Conservation (phyloP, 2,113 vertebrate genomes). For the Crotalus horridus region DNA sequence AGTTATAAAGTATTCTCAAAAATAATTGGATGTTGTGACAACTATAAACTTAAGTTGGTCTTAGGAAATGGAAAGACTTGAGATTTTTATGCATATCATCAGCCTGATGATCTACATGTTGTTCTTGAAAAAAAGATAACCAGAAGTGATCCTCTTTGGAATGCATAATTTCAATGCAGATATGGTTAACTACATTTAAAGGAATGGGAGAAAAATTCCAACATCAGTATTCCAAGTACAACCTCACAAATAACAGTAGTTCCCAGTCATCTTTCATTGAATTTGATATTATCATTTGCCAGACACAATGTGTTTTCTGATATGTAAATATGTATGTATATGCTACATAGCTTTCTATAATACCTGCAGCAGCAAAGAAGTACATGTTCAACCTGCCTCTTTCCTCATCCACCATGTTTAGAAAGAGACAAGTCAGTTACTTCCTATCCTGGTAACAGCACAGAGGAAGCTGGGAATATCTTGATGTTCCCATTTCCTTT, state of each 20-base stretch:
- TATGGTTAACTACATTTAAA: background rate
- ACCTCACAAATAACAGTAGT: background rate
- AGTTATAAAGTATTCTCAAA: conserved; percentile 12
- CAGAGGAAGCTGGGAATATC: background rate
- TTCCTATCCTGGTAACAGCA: background rate
- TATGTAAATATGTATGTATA: background rate
- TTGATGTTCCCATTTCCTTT: background rate
- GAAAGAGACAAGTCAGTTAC: background rate
- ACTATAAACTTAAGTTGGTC: background rate
- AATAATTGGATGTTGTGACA: background rate
- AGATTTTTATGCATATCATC: background rate
- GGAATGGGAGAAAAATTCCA: background rate
- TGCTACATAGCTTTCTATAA: background rate
- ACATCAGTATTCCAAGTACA: background rate
- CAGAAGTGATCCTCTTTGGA: background rate
- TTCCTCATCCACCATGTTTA: background rate
- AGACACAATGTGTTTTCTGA: background rate
- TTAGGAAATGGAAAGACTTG: background rate
- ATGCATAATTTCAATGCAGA: background rate
- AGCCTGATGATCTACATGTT: background rate
- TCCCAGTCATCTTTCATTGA: background rate
- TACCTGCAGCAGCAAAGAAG: background rate
- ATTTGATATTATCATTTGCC: background rate
- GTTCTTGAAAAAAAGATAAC: background rate
- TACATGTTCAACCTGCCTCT: background rate